Evolutionary conservation across 2,113 vertebrate genomes (phyloP), one percentile per base, ranked within the genome.

Genomic region (Ammospiza caudacuta): DNA sequence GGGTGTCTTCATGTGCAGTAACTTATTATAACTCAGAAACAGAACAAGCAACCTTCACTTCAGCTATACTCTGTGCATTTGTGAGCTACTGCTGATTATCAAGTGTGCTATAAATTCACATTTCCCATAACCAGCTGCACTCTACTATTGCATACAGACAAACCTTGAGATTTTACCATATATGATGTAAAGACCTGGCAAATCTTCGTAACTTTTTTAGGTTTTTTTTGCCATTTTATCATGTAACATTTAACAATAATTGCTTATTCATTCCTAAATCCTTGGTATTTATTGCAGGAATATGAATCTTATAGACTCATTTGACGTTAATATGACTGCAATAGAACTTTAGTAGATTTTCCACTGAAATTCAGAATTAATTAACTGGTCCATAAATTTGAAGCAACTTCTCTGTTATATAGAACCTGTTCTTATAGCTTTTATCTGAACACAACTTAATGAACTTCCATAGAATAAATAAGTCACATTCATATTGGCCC

Each of bases 341-440:
- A 85, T 54, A 96, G 91, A 92, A 95, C 80, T 93, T 97, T 18
- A 89, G 64, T 37, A 94, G 88, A 91, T 95, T 95, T 96, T 97
- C 83, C 55, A 54, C 70, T 82, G 89, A 95, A 97, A 97, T 96
- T 95, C 88, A 86, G 68, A 93, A 96, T 96, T 94, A 93, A 97
- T 97, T 97, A 96, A 59, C 9, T 95, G 85, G 35, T 77, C 86
- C 70, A 79, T 96, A 95, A 94, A 83, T 96, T 96, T 88, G 93
- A 96, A 96, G 58, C 29, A 95, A 52, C 37, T 81, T 43, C 49
- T 82, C 14, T 82, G 77, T 69, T 86, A 80, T 29, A 70, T 51
- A 66, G 74, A 64, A 44, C 7, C 6, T 59, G 4, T 55, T 92
- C 28, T 44, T 61, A 29, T 6, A 64, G 17, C 17, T 59, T 46